Conservation (phyloP, 1,140 invertebrate genomes). For the Periplaneta americana region DNA sequence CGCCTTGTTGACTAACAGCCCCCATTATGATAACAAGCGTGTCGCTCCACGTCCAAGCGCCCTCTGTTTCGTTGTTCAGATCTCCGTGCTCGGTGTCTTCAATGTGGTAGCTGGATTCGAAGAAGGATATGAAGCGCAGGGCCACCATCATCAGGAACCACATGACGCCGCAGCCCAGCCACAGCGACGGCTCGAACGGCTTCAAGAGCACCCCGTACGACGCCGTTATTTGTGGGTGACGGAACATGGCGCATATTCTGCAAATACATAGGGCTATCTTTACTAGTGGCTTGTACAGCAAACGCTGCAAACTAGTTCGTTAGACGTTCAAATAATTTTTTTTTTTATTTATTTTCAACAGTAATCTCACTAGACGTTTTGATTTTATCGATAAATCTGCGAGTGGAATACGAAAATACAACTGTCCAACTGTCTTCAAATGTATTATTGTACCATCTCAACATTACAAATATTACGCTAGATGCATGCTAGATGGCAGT, state of each 20-base stretch:
- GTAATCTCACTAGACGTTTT: no score
- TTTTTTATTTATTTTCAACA: no score
- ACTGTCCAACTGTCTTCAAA: no score
- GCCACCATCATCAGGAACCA: slow-evolving; percentile 1
- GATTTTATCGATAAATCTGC: no score
- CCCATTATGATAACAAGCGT: neutral
- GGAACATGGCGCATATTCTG: neutral
- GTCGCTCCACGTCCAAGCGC: neutral
- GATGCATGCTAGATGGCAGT: no score
- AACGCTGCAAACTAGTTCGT: no score
- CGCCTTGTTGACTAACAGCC: neutral
- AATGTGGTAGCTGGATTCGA: neutral
- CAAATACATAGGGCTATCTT: no score
- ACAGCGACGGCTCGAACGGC: neutral
- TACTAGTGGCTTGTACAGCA: no score
- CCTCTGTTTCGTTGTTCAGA: neutral
- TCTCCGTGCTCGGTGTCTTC: neutral
- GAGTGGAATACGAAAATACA: no score
- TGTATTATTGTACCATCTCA: no score
- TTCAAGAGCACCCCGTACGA: neutral
- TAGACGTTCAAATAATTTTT: no score
- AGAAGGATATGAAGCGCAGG: neutral
- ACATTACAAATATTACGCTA: no score
- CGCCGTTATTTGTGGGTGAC: neutral
- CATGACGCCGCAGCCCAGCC: neutral